Evolutionary conservation across 2,113 vertebrate species (phyloP).

Genomic region (Neotragus pygmaeus): DNA sequence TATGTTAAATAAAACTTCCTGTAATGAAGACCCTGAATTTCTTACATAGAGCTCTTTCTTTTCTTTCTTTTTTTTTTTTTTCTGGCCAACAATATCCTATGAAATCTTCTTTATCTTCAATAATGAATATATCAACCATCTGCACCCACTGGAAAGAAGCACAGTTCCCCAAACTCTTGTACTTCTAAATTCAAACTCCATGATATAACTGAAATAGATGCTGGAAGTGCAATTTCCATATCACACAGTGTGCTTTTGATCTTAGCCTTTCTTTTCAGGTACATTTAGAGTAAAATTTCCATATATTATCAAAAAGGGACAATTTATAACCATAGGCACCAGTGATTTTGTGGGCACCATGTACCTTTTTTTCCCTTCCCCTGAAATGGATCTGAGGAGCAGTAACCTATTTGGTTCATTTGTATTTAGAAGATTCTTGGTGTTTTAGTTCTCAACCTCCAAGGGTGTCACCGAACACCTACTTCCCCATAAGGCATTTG

Average conservation of each 20-base stretch:
- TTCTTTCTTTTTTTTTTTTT: background rate
- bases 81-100: background rate
- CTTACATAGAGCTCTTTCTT: background rate
- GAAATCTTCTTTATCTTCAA: background rate
- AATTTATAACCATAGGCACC: background rate
- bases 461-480: background rate
- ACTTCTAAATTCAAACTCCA: background rate
- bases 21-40: background rate
- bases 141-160: background rate
- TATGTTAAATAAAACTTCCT: background rate
- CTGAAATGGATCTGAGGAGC: background rate
- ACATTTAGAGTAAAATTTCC: background rate
- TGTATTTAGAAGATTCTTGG: background rate
- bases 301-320: background rate
- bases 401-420: background rate
- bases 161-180: background rate
- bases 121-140: background rate
- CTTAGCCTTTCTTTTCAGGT: background rate
- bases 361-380: background rate
- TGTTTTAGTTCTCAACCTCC: background rate
- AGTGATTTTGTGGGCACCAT: background rate
- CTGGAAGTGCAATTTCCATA: background rate
- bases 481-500: background rate
- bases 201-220: background rate
- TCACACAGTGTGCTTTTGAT: background rate